Percentiles rank a stretch among this genome's conserved stretches.
These are phyloP conservation scores for Phacellophora camtschatica DNA, from an alignment of 30 jellyfish, hydroid and myxozoan species.

Conservation along the genomic window DNA sequence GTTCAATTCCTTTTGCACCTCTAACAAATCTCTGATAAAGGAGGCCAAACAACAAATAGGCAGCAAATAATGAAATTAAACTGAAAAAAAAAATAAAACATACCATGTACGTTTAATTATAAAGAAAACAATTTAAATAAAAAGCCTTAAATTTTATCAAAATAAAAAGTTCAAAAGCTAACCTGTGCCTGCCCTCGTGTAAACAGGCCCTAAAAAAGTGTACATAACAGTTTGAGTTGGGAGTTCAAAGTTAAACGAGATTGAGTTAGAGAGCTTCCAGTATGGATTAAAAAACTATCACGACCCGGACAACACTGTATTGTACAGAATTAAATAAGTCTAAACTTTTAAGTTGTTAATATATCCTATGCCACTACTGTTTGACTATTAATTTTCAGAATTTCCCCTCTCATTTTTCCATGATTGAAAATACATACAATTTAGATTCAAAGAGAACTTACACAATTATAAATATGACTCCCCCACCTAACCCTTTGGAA, in stretches of 20 bases:
- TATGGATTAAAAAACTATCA: neutral
- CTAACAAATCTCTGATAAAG: slow-evolving; percentile 77
- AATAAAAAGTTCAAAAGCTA: too few species aligned
- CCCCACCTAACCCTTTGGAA: slow-evolving; percentile 63
- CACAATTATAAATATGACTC: slow-evolving; percentile 81
- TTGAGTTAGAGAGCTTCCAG: neutral
- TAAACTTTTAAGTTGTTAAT: neutral
- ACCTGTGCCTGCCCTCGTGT: too few species aligned
- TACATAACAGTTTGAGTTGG: too few species aligned
- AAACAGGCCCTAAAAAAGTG: too few species aligned
- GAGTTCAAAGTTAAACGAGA: neutral
- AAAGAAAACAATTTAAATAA: too few species aligned
- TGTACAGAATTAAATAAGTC: neutral
- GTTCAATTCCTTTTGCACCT: slow-evolving; percentile 95
- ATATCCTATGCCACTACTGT: neutral
- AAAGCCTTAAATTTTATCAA: too few species aligned
- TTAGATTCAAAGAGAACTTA: slow-evolving; percentile 55
- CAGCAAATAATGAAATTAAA: slow-evolving; percentile 47
- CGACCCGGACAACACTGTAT: neutral
- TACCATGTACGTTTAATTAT: too few species aligned
- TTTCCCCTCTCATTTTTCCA: neutral
- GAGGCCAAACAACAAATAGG: slow-evolving; percentile 82
- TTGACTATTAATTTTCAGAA: neutral
- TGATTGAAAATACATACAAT: neutral
- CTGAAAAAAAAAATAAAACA: slow-evolving; percentile 58